Evolutionary conservation across 2,888 invertebrate species (phyloP).

Genomic region (Hermaeophaga mercurialis): DNA sequence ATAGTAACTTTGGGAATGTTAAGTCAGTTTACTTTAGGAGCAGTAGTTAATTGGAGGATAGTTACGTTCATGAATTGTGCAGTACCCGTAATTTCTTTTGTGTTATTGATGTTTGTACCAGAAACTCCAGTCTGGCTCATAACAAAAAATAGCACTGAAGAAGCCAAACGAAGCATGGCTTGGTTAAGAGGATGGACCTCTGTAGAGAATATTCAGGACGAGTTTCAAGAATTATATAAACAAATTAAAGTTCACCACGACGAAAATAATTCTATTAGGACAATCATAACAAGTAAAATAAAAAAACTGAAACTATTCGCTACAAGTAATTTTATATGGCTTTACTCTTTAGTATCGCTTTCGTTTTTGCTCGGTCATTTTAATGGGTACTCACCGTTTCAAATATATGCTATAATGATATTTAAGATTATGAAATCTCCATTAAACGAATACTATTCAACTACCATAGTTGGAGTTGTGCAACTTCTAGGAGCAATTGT

Average conservation of each 20-base stretch:
- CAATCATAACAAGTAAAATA: constrained; percentile 11
- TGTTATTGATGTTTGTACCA: constrained; percentile 73
- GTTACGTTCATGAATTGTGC: constrained; percentile 71
- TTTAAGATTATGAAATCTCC: constrained; percentile 74
- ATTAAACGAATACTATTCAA: constrained; percentile 76
- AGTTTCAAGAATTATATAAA: constrained; percentile 61
- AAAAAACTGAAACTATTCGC: constrained; percentile 55
- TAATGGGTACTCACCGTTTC: constrained; percentile 75
- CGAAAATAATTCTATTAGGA: neutral
- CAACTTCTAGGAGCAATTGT: constrained; percentile 70
- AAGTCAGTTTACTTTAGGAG: constrained; percentile 75
- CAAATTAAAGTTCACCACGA: constrained; percentile 33
- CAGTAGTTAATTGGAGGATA: constrained; percentile 72
- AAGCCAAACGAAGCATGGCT: constrained; percentile 72
- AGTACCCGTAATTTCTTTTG: constrained; percentile 68
- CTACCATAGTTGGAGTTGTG: constrained; percentile 71
- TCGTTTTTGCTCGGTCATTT: constrained; percentile 77
- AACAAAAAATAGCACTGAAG: constrained; percentile 66
- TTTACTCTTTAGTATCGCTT: constrained; percentile 69
- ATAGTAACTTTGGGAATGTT: constrained; percentile 78
- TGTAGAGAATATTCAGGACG: constrained; percentile 64
- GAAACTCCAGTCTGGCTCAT: constrained; percentile 85
- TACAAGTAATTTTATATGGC: constrained; percentile 68
- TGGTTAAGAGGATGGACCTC: constrained; percentile 82
- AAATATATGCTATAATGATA: constrained; percentile 76